Conservation (phyloP, 2,113 vertebrate genomes). For the Haemorhous mexicanus region DNA sequence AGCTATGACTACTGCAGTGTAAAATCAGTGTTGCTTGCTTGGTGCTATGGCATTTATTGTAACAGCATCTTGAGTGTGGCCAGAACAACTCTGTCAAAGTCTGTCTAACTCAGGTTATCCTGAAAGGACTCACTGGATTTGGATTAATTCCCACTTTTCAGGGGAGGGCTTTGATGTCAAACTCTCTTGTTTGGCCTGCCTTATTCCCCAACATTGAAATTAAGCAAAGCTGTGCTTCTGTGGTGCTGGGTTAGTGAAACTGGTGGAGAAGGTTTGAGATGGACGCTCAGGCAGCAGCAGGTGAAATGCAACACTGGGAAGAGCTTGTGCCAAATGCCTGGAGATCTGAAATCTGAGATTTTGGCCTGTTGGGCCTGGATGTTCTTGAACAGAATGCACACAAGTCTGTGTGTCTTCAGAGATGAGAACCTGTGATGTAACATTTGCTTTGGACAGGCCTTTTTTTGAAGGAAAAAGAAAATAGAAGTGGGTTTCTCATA, state of each 20-base stretch:
- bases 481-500: not conserved
- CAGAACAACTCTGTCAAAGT: not conserved
- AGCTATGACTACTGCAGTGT: not conserved
- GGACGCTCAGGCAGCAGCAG: not conserved
- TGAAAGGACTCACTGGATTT: not conserved
- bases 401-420: not conserved
- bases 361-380: not conserved
- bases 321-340: not conserved
- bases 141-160: not conserved
- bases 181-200: not conserved
- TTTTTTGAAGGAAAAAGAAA: not conserved
- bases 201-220: fast-evolving
- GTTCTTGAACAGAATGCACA: not conserved
- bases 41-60: not conserved
- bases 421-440: not conserved
- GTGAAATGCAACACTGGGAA: not conserved
- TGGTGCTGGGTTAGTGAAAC: not conserved
- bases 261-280: not conserved
- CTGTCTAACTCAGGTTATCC: not conserved
- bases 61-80: not conserved
- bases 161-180: not conserved
- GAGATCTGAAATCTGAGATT: not conserved
- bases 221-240: not conserved
- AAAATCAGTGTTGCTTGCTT: not conserved
- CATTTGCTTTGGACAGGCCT: not conserved